Evolutionary conservation across 2,888 invertebrate genomes (phyloP), one percentile per base, ranked within the genome.

Genomic region (Cynaeus angustus): DNA sequence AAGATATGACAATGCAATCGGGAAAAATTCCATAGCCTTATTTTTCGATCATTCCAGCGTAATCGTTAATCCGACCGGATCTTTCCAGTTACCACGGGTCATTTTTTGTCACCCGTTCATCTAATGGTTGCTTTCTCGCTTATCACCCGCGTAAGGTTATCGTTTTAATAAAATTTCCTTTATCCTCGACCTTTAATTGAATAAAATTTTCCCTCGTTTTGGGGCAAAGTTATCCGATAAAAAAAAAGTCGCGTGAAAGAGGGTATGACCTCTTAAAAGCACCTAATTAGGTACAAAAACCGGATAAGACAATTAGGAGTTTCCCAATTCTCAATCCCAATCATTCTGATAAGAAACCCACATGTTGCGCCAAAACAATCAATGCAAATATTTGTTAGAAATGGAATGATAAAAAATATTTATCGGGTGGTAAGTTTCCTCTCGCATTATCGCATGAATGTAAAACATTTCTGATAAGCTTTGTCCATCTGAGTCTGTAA

Each of bases 401-500:
- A 33, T n/a, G 33, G 33, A 9, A 9, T 13, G 53, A 52, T 41
- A 52, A 64, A 64, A 53, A 53, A n/a, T 53, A 9, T 43, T 62
- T 53, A 64, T 64, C 64, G 10, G 41, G 38, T 26, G 26, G 66
- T 66, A 66, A 66, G 33, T 46, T 66, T 66, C 66, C 66, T 55
- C 66, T 66, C 45, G 21, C 13, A 38, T 26, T 66, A 66, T 66
- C 66, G 14, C 30, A 30, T 48, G 52, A 64, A 65, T 56, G 66
- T 46, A 55, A 66, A 66, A 66, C 56, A 46, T 66, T 64, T 56
- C 66, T 55, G 66, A 66, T 66, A 66, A 66, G 33, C 66, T 66
- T 66, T 66, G 66, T 66, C 21, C 66, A 12, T 13, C 28, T 43
- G 56, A 53, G 9, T 41, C 6, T 41, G 43, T 61, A 38, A 41